Percentiles rank a stretch among this genome's conserved stretches.
Evolutionary conservation across 2,113 vertebrate species (phyloP).

Genomic region (Macquaria australasica): DNA sequence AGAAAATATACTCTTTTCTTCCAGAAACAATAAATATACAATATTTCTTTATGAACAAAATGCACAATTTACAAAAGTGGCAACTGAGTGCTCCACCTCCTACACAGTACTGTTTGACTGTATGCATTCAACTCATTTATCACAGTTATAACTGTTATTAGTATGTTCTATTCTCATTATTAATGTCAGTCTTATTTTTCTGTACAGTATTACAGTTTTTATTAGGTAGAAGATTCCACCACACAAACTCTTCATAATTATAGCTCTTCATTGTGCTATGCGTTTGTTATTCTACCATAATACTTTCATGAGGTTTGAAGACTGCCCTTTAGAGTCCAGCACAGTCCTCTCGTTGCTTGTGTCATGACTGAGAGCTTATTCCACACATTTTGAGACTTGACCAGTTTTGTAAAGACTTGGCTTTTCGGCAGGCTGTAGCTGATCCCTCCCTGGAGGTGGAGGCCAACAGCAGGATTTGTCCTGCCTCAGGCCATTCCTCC

Average conservation of each 20-base stretch:
- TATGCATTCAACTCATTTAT: conserved; percentile 57
- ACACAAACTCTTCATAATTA: conserved; percentile 39
- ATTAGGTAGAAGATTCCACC: conserved; percentile 42
- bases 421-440: neutral
- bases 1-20: conserved; percentile 94
- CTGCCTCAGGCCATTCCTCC: conserved; percentile 20
- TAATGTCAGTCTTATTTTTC: conserved; percentile 60
- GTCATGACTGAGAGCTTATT: conserved; percentile 35
- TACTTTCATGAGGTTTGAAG: conserved; percentile 61
- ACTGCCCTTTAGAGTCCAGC: conserved; percentile 20
- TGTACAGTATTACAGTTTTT: conserved; percentile 59
- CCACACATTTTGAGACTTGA: conserved; percentile 35
- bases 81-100: conserved; percentile 47
- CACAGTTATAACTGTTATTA: conserved; percentile 64
- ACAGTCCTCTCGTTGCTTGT: conserved; percentile 3
- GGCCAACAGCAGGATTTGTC: conserved; percentile 16
- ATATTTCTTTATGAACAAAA: conserved; percentile 96
- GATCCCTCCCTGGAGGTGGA: neutral
- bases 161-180: conserved; percentile 71
- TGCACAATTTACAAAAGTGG: conserved; percentile 90
- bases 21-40: conserved; percentile 98
- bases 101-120: conserved; percentile 44
- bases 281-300: conserved; percentile 59
- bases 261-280: conserved; percentile 46
- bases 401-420: conserved; percentile 7